Base-by-base conservation (phyloP, 2,797 vertebrate species). In the Psittacula derbiana region DNA sequence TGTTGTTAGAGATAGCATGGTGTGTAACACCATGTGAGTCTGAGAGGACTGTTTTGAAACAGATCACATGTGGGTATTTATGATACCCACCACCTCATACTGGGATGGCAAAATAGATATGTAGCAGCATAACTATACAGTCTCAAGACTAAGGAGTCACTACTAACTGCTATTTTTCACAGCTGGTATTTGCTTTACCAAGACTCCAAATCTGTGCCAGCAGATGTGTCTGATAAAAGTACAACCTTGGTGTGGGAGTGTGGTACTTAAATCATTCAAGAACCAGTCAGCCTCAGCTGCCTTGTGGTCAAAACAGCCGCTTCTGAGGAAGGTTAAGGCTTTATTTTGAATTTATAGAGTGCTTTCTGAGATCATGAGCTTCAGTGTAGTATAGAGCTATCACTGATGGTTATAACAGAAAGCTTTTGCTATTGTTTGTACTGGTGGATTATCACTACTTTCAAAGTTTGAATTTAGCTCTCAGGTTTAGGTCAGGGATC, bases 71-170 rank as follows among this genome's bases (percentile, higher is more conserved):
- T 12, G 24, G 28, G 2, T 46, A 10, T 58, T 84, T 52, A 27
- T 40, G 27, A 23, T 36, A 84, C 23, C 15, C 23, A 43, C 2
- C 9, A 5, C 16, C 24, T 43, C 25, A 18, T 38, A 16, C 15
- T 70, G 43, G 15, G 1, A 16, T 62, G 28, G 16, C 41, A 40
- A 50, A 12, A 11, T 15, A 33, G 43, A 49, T 58, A n/a, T 2
- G 0, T 31, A 50, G 24, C 14, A 43, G n/a, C 28, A 9, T 44
- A 49, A 31, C 15, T 50, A 10, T 11, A 5, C 0, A 36, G 28
- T 28, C 31, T 62, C 60, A 62, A 62, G 18, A 19, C 17, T 50
- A 9, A 49, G 33, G 27, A 65, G 23, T 52, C 3, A 2, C 24
- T 64, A 1, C 11, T 38, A 11, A 43, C 30, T 27, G 31, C 62